These are phyloP conservation scores for Datnioides undecimradiatus DNA, from an alignment of 2,113 vertebrate species.

Conservation along the genomic window DNA sequence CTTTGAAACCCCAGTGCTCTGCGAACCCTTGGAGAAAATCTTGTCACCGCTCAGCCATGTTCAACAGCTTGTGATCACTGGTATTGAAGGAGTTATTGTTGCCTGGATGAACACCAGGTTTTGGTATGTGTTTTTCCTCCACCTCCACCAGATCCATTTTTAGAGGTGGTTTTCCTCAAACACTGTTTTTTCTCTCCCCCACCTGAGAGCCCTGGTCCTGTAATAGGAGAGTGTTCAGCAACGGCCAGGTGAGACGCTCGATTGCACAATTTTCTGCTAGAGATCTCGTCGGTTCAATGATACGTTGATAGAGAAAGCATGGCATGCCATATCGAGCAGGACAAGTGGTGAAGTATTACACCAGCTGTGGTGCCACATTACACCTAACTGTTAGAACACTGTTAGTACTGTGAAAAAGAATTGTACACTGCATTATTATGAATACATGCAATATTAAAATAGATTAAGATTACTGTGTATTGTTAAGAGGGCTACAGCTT, in stretches of 20 bases:
- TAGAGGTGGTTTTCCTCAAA: slow-evolving; percentile 61
- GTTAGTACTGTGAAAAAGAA: background rate
- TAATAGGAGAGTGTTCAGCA: slow-evolving; percentile 61
- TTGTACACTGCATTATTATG: background rate
- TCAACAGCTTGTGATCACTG: slow-evolving; percentile 71
- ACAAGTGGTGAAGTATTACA: slow-evolving; percentile 46
- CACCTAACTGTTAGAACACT: background rate
- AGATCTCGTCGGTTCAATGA: slow-evolving; percentile 70
- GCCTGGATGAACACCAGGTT: slow-evolving; percentile 64
- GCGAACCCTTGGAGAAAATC: slow-evolving; percentile 56
- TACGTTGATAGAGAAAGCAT: slow-evolving; percentile 66
- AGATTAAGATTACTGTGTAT: background rate
- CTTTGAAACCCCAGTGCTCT: slow-evolving; percentile 45
- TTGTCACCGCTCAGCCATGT: slow-evolving; percentile 60
- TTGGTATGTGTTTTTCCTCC: slow-evolving; percentile 57
- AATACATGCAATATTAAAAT: background rate
- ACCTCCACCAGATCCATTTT: slow-evolving; percentile 62
- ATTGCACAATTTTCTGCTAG: slow-evolving; percentile 77
- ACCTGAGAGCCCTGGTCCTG: slow-evolving; percentile 61
- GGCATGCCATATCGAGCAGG: slow-evolving; percentile 55
- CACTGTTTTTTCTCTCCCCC: slow-evolving; percentile 58
- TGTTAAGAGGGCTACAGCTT: background rate
- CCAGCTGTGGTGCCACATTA: slow-evolving; percentile 25
- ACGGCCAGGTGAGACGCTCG: slow-evolving; percentile 61
- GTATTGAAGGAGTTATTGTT: slow-evolving; percentile 70